Evolutionary conservation across 2,113 vertebrate species (phyloP).

Genomic region (Gallinago jamesoni): DNA sequence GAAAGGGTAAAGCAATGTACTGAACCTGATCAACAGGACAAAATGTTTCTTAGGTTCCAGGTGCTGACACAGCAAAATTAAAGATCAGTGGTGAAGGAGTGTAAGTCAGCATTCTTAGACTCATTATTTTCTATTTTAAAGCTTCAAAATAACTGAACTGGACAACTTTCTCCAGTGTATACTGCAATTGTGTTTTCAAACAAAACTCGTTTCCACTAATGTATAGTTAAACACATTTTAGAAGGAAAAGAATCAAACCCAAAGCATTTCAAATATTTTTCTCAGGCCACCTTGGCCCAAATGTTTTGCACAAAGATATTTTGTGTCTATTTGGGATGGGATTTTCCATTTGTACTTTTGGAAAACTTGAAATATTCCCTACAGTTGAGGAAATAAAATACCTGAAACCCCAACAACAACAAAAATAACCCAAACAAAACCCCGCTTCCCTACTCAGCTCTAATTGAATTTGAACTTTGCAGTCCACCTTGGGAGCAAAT

Average conservation of each 20-base stretch:
- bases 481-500: background rate
- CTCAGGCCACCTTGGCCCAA: background rate
- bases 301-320: background rate
- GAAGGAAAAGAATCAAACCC: background rate
- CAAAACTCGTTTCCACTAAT: background rate
- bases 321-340: background rate
- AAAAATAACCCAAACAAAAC: background rate
- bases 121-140: slow-evolving; percentile 30
- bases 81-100: background rate
- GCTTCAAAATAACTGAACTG: background rate
- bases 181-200: background rate
- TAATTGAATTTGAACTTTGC: background rate
- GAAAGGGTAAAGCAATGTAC: background rate
- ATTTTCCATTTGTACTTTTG: background rate
- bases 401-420: too few species aligned
- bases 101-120: background rate
- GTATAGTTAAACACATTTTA: background rate
- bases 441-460: background rate
- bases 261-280: background rate
- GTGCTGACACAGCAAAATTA: background rate
- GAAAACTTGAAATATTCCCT: background rate
- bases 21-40: background rate
- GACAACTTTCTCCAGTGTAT: background rate
- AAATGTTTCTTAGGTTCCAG: background rate
- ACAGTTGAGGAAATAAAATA: background rate